A percentile compares a stretch with the other conserved stretches of the same genome.
Conservation (phyloP, 2,888 invertebrate species). For the Proisotoma minuta region DNA sequence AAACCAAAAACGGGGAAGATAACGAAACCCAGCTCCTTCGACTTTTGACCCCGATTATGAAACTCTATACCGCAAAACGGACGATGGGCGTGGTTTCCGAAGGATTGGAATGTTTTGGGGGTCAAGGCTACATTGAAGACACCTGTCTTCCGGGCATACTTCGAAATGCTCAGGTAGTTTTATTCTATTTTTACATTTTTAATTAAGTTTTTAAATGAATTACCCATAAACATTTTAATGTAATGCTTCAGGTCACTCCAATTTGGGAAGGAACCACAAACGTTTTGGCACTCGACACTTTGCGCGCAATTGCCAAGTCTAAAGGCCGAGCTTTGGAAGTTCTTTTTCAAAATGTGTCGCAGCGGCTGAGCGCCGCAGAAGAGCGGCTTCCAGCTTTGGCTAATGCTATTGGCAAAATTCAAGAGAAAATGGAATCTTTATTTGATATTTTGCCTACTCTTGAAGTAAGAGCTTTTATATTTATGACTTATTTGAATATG, state of each 20-base stretch:
- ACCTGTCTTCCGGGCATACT: conserved; percentile 55
- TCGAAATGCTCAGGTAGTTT: conserved; percentile 56
- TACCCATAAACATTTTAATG: no score
- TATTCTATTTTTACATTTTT: not conserved
- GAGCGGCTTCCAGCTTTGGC: conserved; percentile 12
- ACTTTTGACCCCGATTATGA: conserved; percentile 56
- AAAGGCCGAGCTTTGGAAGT: conserved; percentile 51
- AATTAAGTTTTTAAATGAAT: not conserved
- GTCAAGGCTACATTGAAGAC: conserved; percentile 59
- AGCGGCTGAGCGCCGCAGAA: conserved; percentile 34
- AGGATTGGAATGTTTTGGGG: conserved; percentile 58
- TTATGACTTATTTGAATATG: no score
- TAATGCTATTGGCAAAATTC: not conserved
- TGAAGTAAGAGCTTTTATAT: no score
- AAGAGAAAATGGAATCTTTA: conserved; percentile 11
- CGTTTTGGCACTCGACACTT: conserved; percentile 56
- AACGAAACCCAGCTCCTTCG: conserved; percentile 52
- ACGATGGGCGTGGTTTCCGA: conserved; percentile 55
- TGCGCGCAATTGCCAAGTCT: conserved; percentile 54
- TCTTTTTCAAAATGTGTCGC: conserved; percentile 49
- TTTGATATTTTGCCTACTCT: conserved; percentile 15
- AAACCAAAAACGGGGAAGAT: conserved; percentile 48
- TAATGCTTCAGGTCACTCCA: conserved; percentile 54
- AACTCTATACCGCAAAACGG: conserved; percentile 57
- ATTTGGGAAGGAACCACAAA: conserved; percentile 62